Conservation (phyloP, 2,797 vertebrate genomes). For the Amphiprion clarkii region DNA sequence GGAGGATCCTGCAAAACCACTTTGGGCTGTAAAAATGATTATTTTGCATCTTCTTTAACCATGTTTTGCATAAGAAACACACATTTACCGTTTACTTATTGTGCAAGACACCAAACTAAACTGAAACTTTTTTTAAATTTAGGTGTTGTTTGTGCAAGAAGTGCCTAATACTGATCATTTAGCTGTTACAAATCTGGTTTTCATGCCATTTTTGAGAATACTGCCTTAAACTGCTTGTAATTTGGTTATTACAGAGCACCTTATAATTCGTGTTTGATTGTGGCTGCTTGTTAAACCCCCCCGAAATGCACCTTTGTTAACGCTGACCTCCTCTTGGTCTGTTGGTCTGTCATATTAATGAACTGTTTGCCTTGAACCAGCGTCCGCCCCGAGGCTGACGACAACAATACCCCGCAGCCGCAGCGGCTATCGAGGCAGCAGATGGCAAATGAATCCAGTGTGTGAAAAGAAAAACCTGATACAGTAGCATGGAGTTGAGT, state of each 20-base stretch:
- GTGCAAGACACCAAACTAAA: not conserved
- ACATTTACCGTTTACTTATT: not conserved
- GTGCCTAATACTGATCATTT: not conserved
- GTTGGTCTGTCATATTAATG: not conserved
- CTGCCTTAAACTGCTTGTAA: not conserved
- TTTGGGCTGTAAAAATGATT: not conserved
- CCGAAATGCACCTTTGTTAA: not conserved
- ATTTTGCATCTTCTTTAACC: too few relatives aligned
- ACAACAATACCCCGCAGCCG: not conserved
- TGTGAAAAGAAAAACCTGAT: not conserved
- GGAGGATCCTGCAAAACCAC: not conserved
- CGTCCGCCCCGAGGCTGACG: not conserved
- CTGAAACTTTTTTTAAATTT: too few relatives aligned
- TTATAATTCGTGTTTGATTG: not conserved
- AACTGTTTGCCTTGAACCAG: not conserved
- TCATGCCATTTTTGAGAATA: not conserved
- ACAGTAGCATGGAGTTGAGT: not conserved
- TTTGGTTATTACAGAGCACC: too few relatives aligned
- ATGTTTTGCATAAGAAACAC: not conserved
- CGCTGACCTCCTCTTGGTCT: not conserved
- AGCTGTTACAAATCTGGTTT: not conserved
- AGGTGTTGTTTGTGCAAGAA: too few relatives aligned
- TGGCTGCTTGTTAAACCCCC: not conserved
- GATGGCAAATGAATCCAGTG: not conserved
- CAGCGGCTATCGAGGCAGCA: constrained; percentile 7